Conservation (phyloP, 2,797 vertebrate genomes). For the Esox masquinongy region DNA sequence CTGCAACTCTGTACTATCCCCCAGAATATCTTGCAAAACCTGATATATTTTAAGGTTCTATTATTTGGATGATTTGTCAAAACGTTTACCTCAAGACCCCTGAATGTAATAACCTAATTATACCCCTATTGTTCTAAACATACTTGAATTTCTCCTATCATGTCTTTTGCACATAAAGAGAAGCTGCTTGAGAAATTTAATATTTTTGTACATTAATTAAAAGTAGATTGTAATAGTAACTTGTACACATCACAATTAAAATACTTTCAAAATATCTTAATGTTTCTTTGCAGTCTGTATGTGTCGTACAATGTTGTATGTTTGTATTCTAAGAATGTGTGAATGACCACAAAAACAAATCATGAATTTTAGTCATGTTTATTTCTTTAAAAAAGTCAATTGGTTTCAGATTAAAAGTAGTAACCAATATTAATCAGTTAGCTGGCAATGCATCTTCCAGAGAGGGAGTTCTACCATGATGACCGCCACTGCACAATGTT, state of each 20-base stretch:
- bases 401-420: slow-evolving; percentile 76
- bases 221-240: slow-evolving; percentile 12
- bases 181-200: slow-evolving; percentile 62
- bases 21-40: not conserved
- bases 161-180: slow-evolving; percentile 65
- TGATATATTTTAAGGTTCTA: no score
- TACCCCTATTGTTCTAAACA: slow-evolving; percentile 58
- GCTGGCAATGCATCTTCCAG: slow-evolving; percentile 63
- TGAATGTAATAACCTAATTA: slow-evolving; percentile 24
- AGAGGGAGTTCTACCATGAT: not conserved
- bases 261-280: slow-evolving; percentile 24
- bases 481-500: not conserved
- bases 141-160: slow-evolving; percentile 68
- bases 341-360: not conserved
- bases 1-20: not conserved
- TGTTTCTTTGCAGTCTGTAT: not conserved
- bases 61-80: slow-evolving; percentile 3
- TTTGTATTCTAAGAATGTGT: not conserved
- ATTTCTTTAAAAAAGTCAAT: slow-evolving; percentile 78
- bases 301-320: not conserved
- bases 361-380: slow-evolving; percentile 71
- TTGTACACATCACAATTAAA: slow-evolving; percentile 27
- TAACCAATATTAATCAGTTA: slow-evolving; percentile 66
- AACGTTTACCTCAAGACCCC: slow-evolving; percentile 29
- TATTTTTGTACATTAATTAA: slow-evolving; percentile 71